Percentiles rank a stretch among this genome's conserved stretches.
phyloP scores from a whole-genome alignment of 2,113 vertebrate genomes.

The Bufo gargarizans region DNA sequence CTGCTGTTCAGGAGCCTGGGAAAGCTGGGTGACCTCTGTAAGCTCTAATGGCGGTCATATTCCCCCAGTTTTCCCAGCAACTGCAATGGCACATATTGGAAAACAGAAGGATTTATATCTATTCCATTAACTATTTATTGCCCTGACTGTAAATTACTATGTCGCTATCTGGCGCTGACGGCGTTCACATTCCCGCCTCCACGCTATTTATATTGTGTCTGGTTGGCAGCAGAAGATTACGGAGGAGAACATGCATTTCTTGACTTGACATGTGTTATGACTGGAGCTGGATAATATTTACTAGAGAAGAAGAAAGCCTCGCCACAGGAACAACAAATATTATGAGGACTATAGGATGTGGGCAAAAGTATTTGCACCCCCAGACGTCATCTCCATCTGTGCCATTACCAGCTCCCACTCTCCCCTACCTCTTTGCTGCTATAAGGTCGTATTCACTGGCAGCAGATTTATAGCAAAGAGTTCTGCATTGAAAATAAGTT shows the following conservation, averaged over 20 bases:
- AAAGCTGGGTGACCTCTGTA: background rate
- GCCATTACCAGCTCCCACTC: no score
- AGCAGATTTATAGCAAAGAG: background rate
- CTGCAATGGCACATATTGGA: background rate
- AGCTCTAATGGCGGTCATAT: no score
- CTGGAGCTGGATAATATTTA: background rate
- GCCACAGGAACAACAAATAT: background rate
- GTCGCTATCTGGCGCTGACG: background rate
- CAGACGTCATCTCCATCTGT: background rate
- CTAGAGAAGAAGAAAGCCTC: background rate
- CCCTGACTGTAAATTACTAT: background rate
- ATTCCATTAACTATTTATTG: background rate
- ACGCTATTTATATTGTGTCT: constrained; percentile 22
- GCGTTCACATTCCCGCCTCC: background rate
- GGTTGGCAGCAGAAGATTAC: constrained; percentile 3
- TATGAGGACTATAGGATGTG: background rate
- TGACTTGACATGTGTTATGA: background rate
- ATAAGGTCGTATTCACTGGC: background rate
- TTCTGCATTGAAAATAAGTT: no score
- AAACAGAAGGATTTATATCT: background rate
- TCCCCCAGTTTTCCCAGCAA: no score
- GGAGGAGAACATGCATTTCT: background rate
- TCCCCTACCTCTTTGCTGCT: background rate
- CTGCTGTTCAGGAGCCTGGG: background rate
- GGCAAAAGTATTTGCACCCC: constrained; percentile 2